Percentiles rank a stretch among this genome's conserved stretches.
Conservation (phyloP, 2,113 vertebrate species). For the Urocitellus parryii region DNA sequence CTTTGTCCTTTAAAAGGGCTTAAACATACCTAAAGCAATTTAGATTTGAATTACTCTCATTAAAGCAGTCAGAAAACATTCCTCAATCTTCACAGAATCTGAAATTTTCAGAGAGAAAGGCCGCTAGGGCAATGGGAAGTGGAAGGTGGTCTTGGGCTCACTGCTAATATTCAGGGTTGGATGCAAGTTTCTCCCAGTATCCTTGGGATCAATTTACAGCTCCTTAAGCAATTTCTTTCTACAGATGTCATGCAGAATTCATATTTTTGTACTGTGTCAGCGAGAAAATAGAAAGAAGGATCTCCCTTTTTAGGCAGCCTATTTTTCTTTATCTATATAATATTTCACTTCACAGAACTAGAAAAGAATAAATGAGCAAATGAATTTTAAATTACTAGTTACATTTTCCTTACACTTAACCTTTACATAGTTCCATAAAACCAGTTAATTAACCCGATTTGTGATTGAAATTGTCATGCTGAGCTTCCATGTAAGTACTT, state of each 20-base stretch:
- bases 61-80: not conserved
- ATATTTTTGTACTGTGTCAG: not conserved
- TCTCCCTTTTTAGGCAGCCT: not conserved
- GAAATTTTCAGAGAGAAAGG: not conserved
- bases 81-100: not conserved
- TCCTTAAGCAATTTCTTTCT: not conserved
- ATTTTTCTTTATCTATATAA: not conserved
- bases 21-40: not conserved
- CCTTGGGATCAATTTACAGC: not conserved
- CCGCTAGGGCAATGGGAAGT: rapidly evolving
- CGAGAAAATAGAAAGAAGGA: not conserved
- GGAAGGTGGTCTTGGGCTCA: rapidly evolving
- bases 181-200: rapidly evolving
- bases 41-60: not conserved
- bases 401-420: slow-evolving; percentile 69
- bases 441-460: slow-evolving; percentile 63
- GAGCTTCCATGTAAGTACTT: not conserved
- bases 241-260: not conserved
- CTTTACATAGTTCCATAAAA: slow-evolving; percentile 51
- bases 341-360: slow-evolving; percentile 58
- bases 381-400: slow-evolving; percentile 67
- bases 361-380: slow-evolving; percentile 63
- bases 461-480: slow-evolving; percentile 44
- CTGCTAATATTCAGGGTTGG: rapidly evolving
- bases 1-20: not conserved